Percentiles rank a stretch among this genome's conserved stretches.
phyloP scores from a whole-genome alignment of 2,797 vertebrate species.

The Phalanger gymnotis region DNA sequence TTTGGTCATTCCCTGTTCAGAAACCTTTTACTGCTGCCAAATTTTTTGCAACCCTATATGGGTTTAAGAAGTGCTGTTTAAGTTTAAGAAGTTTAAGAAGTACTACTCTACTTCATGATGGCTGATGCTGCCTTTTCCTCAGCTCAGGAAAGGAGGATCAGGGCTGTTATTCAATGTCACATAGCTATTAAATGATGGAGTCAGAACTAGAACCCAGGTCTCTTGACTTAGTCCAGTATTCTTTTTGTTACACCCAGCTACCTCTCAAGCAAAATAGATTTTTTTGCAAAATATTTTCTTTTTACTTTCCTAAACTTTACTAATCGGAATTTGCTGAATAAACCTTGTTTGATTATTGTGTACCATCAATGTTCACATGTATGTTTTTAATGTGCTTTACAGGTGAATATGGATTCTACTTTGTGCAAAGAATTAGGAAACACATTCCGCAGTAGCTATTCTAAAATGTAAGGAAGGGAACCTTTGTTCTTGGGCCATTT shows the following conservation, averaged over 20 bases:
- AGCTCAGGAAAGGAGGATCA: not conserved
- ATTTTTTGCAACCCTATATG: too few relatives aligned
- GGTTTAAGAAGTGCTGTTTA: too few relatives aligned
- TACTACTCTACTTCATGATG: not conserved
- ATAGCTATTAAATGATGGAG: not conserved
- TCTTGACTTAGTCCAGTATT: not conserved
- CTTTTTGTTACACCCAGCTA: not conserved
- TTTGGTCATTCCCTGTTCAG: too few relatives aligned
- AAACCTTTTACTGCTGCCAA: too few relatives aligned
- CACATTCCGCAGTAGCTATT: conserved; percentile 21
- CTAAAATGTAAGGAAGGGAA: conserved; percentile 34
- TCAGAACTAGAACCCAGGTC: not conserved
- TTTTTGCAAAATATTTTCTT: not conserved
- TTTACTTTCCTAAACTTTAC: not conserved
- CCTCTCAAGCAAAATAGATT: not conserved
- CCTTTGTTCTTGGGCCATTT: not conserved
- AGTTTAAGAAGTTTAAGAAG: too few relatives aligned
- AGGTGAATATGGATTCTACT: conserved; percentile 33
- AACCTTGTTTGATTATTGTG: conserved; percentile 50
- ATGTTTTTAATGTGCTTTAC: not conserved
- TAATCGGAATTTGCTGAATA: not conserved
- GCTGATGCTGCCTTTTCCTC: not conserved
- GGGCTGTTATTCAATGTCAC: not conserved
- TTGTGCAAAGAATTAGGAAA: conserved; percentile 9
- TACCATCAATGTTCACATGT: conserved; percentile 8